Conservation (phyloP, 30 jellyfish, hydroid and myxozoan species). For the Mastigias papua region DNA sequence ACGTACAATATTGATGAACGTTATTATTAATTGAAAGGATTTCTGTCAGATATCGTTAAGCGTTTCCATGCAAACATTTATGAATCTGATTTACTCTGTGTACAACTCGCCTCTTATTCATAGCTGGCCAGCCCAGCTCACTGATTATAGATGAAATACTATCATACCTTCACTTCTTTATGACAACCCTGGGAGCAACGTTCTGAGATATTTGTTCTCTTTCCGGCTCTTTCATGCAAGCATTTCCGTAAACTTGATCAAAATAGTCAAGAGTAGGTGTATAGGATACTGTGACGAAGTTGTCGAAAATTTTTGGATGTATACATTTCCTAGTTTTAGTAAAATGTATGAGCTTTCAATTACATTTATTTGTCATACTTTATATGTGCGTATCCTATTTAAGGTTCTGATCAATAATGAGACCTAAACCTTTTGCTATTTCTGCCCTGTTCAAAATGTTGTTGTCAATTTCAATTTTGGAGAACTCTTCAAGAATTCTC, state of each 20-base stretch:
- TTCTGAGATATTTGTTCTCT: constrained; percentile 56
- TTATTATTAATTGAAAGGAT: constrained; percentile 35
- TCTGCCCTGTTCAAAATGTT: constrained; percentile 65
- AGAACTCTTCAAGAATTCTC: constrained; percentile 67
- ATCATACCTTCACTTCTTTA: constrained; percentile 51
- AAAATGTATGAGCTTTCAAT: constrained; percentile 55
- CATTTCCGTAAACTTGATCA: constrained; percentile 57
- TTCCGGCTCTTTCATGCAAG: constrained; percentile 62
- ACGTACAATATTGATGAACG: constrained; percentile 51
- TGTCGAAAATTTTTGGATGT: constrained; percentile 43
- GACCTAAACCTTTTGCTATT: constrained; percentile 60
- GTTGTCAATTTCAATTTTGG: constrained; percentile 63
- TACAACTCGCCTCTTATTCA: constrained; percentile 46
- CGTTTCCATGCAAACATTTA: constrained; percentile 51
- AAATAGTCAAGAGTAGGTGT: constrained; percentile 63
- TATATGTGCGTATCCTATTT: constrained; percentile 64
- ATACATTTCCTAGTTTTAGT: constrained; percentile 71
- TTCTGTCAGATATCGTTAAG: constrained; percentile 53
- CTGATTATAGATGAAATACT: constrained; percentile 44
- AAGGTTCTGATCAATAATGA: constrained; percentile 61
- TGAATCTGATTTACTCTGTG: constrained; percentile 60
- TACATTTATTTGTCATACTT: constrained; percentile 63
- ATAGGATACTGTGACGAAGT: constrained; percentile 67
- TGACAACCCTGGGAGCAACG: constrained; percentile 64
- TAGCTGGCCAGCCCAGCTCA: constrained; percentile 66